A percentile compares a stretch with the other conserved stretches of the same genome.
These are phyloP conservation scores for Diceros bicornis DNA, from an alignment of 2,797 vertebrate species.

Conservation along the genomic window DNA sequence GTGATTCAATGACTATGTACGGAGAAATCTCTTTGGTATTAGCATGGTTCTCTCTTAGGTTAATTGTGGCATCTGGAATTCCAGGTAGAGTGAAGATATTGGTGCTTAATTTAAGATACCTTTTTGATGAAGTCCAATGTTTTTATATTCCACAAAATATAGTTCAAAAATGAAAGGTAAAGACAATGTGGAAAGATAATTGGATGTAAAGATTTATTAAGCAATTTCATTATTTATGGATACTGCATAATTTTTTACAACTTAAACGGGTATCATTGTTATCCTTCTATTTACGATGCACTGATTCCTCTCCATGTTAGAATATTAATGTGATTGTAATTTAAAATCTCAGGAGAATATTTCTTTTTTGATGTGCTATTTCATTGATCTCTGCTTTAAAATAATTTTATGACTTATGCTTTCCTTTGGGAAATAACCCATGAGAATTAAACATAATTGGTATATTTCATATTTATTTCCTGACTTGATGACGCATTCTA, in stretches of 20 bases:
- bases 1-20: neutral
- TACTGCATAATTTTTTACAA: conserved; percentile 39
- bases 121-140: conserved; percentile 23
- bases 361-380: conserved; percentile 40
- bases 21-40: neutral
- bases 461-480: conserved; percentile 58
- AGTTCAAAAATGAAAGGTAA: conserved; percentile 51
- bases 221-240: conserved; percentile 74
- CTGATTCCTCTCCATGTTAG: neutral
- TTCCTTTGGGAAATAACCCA: conserved; percentile 30
- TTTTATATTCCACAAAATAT: conserved; percentile 56
- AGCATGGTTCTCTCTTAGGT: neutral
- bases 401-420: neutral
- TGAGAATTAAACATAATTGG: conserved; percentile 32
- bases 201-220: conserved; percentile 73
- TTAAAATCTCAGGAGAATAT: conserved; percentile 34
- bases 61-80: neutral
- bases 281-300: neutral
- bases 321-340: conserved; percentile 26
- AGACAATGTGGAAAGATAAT: conserved; percentile 58
- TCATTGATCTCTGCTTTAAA: conserved; percentile 64
- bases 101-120: neutral
- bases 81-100: neutral
- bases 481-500: conserved; percentile 45
- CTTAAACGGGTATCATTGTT: conserved; percentile 20